Evolutionary conservation across 2,888 invertebrate species (phyloP), one percentile per base, ranked within the genome.

Genomic region (Dendrolimus houi): DNA sequence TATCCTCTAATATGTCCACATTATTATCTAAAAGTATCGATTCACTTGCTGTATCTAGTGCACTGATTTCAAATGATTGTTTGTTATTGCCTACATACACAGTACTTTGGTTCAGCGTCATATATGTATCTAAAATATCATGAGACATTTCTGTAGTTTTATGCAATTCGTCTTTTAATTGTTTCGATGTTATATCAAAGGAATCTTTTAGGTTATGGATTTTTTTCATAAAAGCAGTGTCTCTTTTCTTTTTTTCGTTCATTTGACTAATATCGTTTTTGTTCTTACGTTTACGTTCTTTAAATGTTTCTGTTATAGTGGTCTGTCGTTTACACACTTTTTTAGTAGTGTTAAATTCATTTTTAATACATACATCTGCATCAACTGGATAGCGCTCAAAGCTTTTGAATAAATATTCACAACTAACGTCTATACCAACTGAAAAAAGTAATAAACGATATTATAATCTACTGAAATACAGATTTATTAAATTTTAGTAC

Each of bases 391-490:
- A 29, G 29, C 0, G 29, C 0, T 29, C 64, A 64, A 80, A 64
- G 63, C 74, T 70, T 67, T 77, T 75, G 64, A 87, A 85, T 52
- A 69, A 14, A 63, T 81, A 85, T 70, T 87, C 85, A 58, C 77
- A 73, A 17, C 83, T 75, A 6, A 69, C 80, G 66, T 93, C 92
- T 40, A 93, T 81, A 1, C 93, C 93, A 67, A 90, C 93, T 93
- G 73, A 56, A 89, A 87, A 14, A 40, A 29, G 29, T 29, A 1
- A 29, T 29, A 6, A 29, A 29, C 6, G 29, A 29, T 29, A 29
- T 29, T 29, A 29, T 29, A 29, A 29, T 29, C 29, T 29, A 29
- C 29, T 3, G 29, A 29, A 29, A 29, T 29, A 29, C 3, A 29
- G 29, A 6, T 29, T 29, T 29, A 29, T 3, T 29, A 29, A 29